Evolutionary conservation across 2,888 invertebrate genomes (phyloP).

Genomic region (Gerosis bhagava): DNA sequence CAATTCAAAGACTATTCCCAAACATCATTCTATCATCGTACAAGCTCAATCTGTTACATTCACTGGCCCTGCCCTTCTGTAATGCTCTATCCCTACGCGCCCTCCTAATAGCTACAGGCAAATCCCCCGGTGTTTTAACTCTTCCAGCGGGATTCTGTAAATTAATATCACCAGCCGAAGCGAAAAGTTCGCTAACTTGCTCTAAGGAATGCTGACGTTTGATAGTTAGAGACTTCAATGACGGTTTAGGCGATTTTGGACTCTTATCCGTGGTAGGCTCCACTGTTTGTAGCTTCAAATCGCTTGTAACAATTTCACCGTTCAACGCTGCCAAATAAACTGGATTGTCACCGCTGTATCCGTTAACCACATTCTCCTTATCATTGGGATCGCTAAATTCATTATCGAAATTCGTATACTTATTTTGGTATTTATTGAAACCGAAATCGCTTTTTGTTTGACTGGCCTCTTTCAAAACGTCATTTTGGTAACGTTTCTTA

Average conservation of each 20-base stretch:
- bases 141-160: conserved; percentile 89
- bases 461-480: conserved; percentile 65
- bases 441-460: conserved; percentile 61
- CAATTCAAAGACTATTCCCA: conserved; percentile 69
- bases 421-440: conserved; percentile 65
- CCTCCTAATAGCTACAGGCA: conserved; percentile 89
- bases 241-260: conserved; percentile 47
- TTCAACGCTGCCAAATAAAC: conserved; percentile 69
- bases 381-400: conserved; percentile 74
- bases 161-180: conserved; percentile 84
- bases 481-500: conserved; percentile 54
- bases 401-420: conserved; percentile 73
- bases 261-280: conserved; percentile 42
- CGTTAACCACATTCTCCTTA: conserved; percentile 64
- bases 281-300: conserved; percentile 44
- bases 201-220: conserved; percentile 88
- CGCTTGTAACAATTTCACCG: conserved; percentile 55
- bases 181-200: conserved; percentile 89
- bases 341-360: conserved; percentile 68
- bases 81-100: conserved; percentile 84
- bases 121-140: conserved; percentile 92
- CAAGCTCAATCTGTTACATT: conserved; percentile 89
- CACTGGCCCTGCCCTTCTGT: conserved; percentile 66
- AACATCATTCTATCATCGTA: conserved; percentile 96
- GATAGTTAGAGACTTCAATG: conserved; percentile 55